Percentiles rank a stretch among this genome's conserved stretches.
phyloP scores from a whole-genome alignment of 2,888 invertebrate species.

The Mesorhabditis sp. region DNA sequence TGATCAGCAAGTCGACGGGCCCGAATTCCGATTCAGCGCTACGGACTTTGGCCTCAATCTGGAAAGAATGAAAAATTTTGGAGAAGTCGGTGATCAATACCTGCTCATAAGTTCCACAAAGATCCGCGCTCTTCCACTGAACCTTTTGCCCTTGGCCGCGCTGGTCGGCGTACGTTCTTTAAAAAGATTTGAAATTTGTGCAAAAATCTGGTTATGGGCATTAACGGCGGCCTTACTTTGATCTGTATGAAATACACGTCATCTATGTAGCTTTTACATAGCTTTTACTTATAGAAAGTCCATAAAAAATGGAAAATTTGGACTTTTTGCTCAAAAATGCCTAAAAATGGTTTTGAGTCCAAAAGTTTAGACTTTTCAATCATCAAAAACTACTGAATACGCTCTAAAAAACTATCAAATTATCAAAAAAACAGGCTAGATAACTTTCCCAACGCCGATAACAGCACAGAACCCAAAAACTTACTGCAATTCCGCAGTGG shows the following conservation, averaged over 20 bases:
- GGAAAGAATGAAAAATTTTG: not conserved
- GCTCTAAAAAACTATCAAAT: not conserved
- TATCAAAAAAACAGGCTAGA: too few species aligned
- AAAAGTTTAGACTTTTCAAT: not conserved
- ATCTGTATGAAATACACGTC: not conserved
- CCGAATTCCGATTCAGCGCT: constrained; percentile 71
- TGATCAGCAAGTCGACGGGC: constrained; percentile 82
- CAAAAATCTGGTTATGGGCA: not conserved
- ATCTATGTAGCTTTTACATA: not conserved
- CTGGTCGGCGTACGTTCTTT: constrained; percentile 62
- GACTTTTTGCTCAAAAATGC: not conserved
- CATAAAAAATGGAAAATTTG: not conserved
- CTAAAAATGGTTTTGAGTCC: not conserved
- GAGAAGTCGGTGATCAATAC: constrained; percentile 12
- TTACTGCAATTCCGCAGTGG: constrained; percentile 23
- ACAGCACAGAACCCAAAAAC: constrained; percentile 6
- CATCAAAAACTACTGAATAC: not conserved
- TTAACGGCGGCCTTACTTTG: too few species aligned
- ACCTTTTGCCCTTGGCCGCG: constrained; percentile 40
- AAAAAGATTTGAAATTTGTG: constrained; percentile 8
- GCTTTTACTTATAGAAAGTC: not conserved
- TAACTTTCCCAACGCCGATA: too few species aligned
- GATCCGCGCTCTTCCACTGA: constrained; percentile 44
- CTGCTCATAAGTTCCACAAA: constrained; percentile 40
- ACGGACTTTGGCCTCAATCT: constrained; percentile 60